phyloP scores from a whole-genome alignment of 1,140 invertebrate genomes.

The Odontomachus brunneus region DNA sequence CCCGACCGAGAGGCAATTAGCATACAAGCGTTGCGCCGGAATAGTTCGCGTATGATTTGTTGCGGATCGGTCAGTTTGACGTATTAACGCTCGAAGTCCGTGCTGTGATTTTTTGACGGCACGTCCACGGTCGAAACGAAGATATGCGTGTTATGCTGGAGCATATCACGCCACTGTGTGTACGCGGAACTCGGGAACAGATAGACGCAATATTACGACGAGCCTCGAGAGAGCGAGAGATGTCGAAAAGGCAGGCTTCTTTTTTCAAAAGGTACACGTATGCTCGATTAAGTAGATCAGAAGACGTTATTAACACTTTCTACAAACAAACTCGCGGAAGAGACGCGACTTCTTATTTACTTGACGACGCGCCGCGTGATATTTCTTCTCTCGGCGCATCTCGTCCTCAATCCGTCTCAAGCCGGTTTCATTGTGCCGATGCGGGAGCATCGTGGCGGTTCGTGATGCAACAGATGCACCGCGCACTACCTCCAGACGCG shows the following conservation, averaged over 20 bases:
- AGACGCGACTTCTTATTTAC: conserved; percentile 40
- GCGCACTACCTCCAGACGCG: conserved; percentile 51
- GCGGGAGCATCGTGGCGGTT: background rate
- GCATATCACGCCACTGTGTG: background rate
- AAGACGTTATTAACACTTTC: conserved; percentile 42
- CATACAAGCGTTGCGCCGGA: conserved; percentile 30
- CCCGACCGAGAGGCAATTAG: conserved; percentile 42
- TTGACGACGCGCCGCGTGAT: conserved; percentile 3
- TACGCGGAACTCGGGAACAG: background rate
- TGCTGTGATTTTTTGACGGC: conserved; percentile 17
- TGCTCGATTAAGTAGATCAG: conserved; percentile 15
- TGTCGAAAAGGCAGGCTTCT: background rate
- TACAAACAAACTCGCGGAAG: conserved; percentile 38
- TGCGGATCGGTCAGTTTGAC: conserved; percentile 16
- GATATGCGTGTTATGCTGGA: background rate
- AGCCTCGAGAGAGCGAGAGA: conserved; percentile 7
- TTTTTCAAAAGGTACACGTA: background rate
- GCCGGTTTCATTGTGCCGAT: conserved; percentile 13
- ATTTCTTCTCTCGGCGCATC: conserved; percentile 15
- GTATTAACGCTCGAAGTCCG: background rate
- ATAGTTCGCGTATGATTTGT: conserved; percentile 35
- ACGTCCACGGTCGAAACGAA: background rate
- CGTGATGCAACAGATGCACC: conserved; percentile 65
- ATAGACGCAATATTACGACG: background rate
- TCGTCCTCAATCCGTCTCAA: conserved; percentile 15